Percentiles rank a stretch among this genome's conserved stretches.
Evolutionary conservation across 1,140 invertebrate species (phyloP).

Genomic region (Drosophila serrata): DNA sequence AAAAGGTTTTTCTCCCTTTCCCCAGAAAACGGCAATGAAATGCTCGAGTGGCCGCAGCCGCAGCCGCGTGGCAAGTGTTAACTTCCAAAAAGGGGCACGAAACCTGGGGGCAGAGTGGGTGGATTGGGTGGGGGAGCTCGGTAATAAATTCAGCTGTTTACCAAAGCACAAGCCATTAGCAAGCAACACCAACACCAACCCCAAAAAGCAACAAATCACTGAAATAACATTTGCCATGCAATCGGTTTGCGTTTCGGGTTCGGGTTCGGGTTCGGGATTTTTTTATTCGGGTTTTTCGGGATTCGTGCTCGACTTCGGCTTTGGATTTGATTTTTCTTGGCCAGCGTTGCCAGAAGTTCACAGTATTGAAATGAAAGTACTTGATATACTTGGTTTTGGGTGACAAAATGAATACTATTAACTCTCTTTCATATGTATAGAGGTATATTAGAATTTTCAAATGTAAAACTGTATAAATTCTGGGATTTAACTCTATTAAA

Average conservation of each 20-base stretch:
- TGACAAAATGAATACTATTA: too few relatives aligned
- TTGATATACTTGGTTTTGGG: too few relatives aligned
- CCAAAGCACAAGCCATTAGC: conserved; percentile 84
- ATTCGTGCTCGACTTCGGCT: not conserved
- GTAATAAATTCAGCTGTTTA: conserved; percentile 83
- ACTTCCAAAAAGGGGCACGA: conserved; percentile 51
- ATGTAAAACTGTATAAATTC: too few relatives aligned
- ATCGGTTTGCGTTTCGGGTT: conserved; percentile 7
- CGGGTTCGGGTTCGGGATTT: not conserved
- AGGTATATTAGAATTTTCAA: too few relatives aligned
- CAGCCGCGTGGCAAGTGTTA: conserved; percentile 82
- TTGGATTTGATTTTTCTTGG: conserved; percentile 9
- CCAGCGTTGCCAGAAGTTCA: conserved; percentile 1
- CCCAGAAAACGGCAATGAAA: conserved; percentile 67
- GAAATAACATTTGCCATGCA: conserved; percentile 75
- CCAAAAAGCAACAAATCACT: conserved; percentile 81
- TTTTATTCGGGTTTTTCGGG: not conserved
- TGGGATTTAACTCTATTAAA: too few relatives aligned
- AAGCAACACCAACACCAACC: conserved; percentile 68
- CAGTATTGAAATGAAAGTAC: not conserved
- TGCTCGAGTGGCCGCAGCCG: conserved; percentile 79
- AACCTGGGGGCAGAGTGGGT: not conserved
- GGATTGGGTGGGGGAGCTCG: not conserved
- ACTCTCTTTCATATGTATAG: too few relatives aligned
- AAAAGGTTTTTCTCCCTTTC: conserved; percentile 6